phyloP scores from a whole-genome alignment of 2,113 vertebrate genomes.

The Periophthalmus modestus region DNA sequence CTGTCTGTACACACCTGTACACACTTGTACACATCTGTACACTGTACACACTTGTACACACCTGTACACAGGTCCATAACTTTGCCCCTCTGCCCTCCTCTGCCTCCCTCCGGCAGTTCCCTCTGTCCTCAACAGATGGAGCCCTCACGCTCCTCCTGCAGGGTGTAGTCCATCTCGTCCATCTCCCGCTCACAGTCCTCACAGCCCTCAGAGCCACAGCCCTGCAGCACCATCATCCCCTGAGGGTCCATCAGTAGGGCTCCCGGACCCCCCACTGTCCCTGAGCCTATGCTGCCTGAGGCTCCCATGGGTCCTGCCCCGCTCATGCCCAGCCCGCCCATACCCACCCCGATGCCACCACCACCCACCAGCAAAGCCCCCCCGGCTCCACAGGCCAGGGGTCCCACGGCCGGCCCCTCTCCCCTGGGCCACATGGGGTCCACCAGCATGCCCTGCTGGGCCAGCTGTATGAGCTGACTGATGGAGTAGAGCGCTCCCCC shows the following conservation, averaged over 20 bases:
- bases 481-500: slow-evolving; percentile 72
- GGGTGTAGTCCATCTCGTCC: slow-evolving; percentile 67
- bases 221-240: slow-evolving; percentile 66
- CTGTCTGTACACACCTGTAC: background rate
- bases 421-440: slow-evolving; percentile 69
- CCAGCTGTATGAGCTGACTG: slow-evolving; percentile 74
- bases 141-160: slow-evolving; percentile 62
- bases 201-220: slow-evolving; percentile 67
- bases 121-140: slow-evolving; percentile 62
- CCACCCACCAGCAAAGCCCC: slow-evolving; percentile 55
- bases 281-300: background rate
- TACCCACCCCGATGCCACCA: slow-evolving; percentile 55
- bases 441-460: slow-evolving; percentile 65
- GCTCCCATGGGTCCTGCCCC: slow-evolving; percentile 7
- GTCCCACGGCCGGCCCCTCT: slow-evolving; percentile 53
- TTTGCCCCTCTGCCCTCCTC: background rate
- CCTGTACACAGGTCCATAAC: background rate
- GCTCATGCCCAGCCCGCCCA: slow-evolving; percentile 30
- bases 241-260: slow-evolving; percentile 43
- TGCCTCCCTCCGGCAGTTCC: background rate
- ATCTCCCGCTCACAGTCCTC: slow-evolving; percentile 75
- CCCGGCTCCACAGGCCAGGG: slow-evolving; percentile 46
- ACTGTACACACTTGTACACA: no score
- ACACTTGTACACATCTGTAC: no score
- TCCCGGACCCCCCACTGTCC: background rate